A percentile compares a stretch with the other conserved stretches of the same genome.
phyloP scores from a whole-genome alignment of 1,140 invertebrate species.

The Oedothorax gibbosus region DNA sequence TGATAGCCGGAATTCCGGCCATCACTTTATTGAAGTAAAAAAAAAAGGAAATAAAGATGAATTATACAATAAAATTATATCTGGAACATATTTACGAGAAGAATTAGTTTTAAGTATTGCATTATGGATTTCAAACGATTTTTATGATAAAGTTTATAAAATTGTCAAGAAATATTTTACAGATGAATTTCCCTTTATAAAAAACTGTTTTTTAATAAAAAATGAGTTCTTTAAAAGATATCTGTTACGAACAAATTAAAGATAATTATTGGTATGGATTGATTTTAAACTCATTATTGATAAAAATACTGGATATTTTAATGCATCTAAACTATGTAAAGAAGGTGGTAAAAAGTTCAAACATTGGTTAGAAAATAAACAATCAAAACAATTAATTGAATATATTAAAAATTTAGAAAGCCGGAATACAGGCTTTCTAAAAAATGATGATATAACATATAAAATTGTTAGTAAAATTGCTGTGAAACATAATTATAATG shows the following conservation, averaged over 20 bases:
- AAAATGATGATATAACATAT: no score
- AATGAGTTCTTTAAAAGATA: neutral
- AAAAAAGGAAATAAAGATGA: neutral
- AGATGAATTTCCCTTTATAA: neutral
- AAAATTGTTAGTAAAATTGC: no score
- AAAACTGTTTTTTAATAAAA: neutral
- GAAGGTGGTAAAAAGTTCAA: neutral
- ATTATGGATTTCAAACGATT: neutral
- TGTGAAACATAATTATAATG: no score
- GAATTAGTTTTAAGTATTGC: neutral
- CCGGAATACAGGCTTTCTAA: neutral
- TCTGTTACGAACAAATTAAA: neutral
- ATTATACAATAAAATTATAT: neutral
- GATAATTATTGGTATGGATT: neutral
- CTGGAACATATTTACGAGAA: neutral
- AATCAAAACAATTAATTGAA: neutral
- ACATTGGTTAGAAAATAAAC: neutral
- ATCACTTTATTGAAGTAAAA: neutral
- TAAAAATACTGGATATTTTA: constrained; percentile 1
- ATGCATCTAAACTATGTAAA: neutral
- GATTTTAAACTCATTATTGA: neutral
- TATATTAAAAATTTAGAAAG: neutral
- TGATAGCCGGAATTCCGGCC: neutral
- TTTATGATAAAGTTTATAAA: neutral
- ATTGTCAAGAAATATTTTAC: neutral